These are phyloP conservation scores for Microcaecilia unicolor DNA, from an alignment of 2,797 vertebrate genomes.

Conservation along the genomic window DNA sequence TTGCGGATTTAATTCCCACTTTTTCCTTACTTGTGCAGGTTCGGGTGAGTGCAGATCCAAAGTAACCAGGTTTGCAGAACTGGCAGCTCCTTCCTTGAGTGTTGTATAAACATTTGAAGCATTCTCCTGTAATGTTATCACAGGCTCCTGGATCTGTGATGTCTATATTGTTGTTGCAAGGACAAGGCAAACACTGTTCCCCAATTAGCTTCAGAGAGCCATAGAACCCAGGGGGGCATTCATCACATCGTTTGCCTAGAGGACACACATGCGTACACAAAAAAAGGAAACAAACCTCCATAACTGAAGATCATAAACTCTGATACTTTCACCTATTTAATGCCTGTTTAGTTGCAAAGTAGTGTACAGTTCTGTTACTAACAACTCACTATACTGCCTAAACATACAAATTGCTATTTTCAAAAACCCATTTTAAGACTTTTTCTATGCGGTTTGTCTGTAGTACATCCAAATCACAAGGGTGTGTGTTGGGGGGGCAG, in stretches of 20 bases:
- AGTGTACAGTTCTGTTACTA: too few species aligned
- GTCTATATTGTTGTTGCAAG: slow-evolving; percentile 74
- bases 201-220: slow-evolving; percentile 39
- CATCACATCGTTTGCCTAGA: slow-evolving; percentile 65
- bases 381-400: too few species aligned
- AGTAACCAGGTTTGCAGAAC: slow-evolving; percentile 70
- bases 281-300: too few species aligned
- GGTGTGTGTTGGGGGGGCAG: too few species aligned
- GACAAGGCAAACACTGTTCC: slow-evolving; percentile 52
- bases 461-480: too few species aligned
- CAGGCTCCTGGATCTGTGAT: slow-evolving; percentile 55
- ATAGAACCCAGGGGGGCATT: slow-evolving; percentile 68
- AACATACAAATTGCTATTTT: too few species aligned
- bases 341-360: too few species aligned
- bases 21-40: slow-evolving; percentile 77
- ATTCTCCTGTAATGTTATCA: slow-evolving; percentile 59
- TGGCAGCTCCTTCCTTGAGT: slow-evolving; percentile 67
- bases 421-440: too few species aligned
- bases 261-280: background rate
- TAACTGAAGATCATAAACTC: too few species aligned
- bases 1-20: too few species aligned
- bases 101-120: slow-evolving; percentile 69
- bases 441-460: too few species aligned
- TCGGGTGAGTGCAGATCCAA: slow-evolving; percentile 65
- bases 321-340: too few species aligned